Base-by-base conservation (phyloP, 2,113 vertebrate genomes). In the Neodontobutis hainanensis region DNA sequence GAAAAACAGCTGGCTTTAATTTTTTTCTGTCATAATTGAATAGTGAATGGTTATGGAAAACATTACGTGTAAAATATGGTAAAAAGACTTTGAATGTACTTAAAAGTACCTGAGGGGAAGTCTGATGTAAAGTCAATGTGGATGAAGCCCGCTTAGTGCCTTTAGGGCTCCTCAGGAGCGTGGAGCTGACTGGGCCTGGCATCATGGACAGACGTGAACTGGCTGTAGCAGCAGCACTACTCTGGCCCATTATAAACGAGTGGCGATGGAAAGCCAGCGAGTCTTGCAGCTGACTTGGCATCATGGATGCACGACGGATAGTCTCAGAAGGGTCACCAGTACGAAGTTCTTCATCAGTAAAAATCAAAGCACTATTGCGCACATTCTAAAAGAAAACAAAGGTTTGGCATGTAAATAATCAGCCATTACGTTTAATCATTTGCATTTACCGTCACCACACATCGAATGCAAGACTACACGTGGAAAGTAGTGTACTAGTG, bases 321-420 rank as follows among this genome's bases (percentile, higher is more conserved):
- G 96, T 98, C 81, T 96, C 96, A 1, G 75, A 77, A 0, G 97
- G 96, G 70, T 98, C 95, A 0, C 96, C 96, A 0, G 70, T 92
- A 42, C 94, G 95, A 61, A 98, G 70, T 5, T 99, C 96, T 42
- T 99, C 96, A 0, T 99, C 96, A 0, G 95, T 95, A 80, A 96
- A 91, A 40, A 75, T 49, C 4, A 91, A 86, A 32, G 53, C 49
- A 67, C 68, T 40, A 63, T 72, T 55, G 70, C 90, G n/a, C 43
- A 79, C 71, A 2, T 94, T 88, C 96, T 99, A 75, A 58, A 11
- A n/a, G 35, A 7, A 73, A 0, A 40, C 3, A 44, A 5, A 51
- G 11, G 8, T 70, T 67, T 3, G 52, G 12, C 0, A 62, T 12
- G 4, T 12, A 55, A 36, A 3, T 12, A 55, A 8, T 8, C 9